Evolutionary conservation across 2,888 invertebrate species (phyloP).

Genomic region (Parnassius mnemosyne): DNA sequence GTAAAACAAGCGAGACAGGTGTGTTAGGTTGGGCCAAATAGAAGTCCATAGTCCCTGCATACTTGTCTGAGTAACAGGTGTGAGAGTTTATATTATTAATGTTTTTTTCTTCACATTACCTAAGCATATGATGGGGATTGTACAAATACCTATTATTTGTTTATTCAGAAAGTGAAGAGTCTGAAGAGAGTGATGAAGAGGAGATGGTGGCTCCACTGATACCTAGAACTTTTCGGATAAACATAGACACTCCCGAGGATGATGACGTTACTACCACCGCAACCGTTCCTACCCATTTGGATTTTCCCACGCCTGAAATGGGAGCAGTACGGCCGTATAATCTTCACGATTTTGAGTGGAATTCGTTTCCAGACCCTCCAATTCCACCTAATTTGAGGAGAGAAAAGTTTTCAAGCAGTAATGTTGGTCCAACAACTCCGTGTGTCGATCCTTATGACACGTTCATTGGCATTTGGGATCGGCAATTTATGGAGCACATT

Average conservation of each 20-base stretch:
- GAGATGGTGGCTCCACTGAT: constrained; percentile 3
- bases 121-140: too few species aligned
- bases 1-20: too few species aligned
- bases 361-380: constrained; percentile 2
- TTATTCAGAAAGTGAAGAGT: not conserved
- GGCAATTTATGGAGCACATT: too few species aligned
- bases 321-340: not conserved
- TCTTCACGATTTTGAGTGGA: constrained; percentile 7
- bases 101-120: too few species aligned
- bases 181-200: not conserved
- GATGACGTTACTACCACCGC: not conserved
- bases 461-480: not conserved
- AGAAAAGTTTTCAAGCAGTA: constrained; percentile 28
- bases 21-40: too few species aligned
- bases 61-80: too few species aligned
- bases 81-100: too few species aligned
- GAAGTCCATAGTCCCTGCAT: too few species aligned
- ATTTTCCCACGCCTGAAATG: not conserved
- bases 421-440: constrained; percentile 32
- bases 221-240: constrained; percentile 2
- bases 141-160: too few species aligned
- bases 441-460: constrained; percentile 28
- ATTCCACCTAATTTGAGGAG: constrained; percentile 5
- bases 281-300: not conserved
- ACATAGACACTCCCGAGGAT: not conserved